Conservation (phyloP, 2,113 vertebrate species). For the Vimba vimba region DNA sequence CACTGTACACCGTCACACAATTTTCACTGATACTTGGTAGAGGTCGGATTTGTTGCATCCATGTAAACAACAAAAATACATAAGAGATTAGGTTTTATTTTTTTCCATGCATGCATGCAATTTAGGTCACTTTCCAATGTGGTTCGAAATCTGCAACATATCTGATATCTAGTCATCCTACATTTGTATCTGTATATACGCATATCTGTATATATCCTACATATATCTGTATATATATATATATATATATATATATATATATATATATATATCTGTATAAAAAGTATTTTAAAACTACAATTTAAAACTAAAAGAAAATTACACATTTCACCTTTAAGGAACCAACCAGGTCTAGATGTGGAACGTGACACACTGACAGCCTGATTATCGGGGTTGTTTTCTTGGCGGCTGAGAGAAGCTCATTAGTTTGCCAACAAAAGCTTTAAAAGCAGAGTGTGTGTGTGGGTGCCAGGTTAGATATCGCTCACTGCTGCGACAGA, state of each 20-base stretch:
- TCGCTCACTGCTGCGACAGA: too few species aligned
- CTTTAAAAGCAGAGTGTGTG: constrained; percentile 1
- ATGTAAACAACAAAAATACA: neutral
- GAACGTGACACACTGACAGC: neutral
- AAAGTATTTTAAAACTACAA: neutral
- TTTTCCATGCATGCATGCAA: neutral
- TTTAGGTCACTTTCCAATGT: neutral
- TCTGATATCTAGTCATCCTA: neutral
- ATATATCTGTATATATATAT: too few species aligned
- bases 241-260: too few species aligned
- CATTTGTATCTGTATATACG: neutral
- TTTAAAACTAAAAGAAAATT: neutral
- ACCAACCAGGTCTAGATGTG: neutral
- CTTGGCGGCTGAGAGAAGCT: neutral
- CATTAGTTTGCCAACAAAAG: constrained; percentile 23
- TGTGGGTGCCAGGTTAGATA: neutral
- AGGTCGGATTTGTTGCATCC: neutral
- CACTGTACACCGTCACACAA: neutral
- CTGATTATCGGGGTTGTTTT: neutral
- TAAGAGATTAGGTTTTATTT: neutral
- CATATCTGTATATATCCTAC: too few species aligned
- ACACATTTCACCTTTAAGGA: neutral
- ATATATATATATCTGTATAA: too few species aligned
- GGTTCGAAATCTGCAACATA: neutral
- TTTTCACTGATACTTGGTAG: neutral